A percentile compares a stretch with the other conserved stretches of the same genome.
Evolutionary conservation across 2,888 invertebrate species (phyloP).

Genomic region (Dicranocentrus wangi): DNA sequence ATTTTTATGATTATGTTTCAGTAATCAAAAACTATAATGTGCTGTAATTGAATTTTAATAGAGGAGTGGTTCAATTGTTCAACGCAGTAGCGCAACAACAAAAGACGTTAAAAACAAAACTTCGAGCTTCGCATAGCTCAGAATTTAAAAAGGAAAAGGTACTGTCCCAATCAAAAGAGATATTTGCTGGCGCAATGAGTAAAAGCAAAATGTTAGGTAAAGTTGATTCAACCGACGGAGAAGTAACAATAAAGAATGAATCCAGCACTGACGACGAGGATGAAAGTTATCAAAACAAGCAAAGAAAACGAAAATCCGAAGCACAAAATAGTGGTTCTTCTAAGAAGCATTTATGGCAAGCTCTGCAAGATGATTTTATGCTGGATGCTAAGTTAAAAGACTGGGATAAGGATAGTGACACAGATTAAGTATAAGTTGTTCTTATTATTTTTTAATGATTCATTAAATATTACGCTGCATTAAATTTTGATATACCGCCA

Average conservation of each 20-base stretch:
- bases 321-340: constrained; percentile 17
- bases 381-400: constrained; percentile 76
- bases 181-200: constrained; percentile 73
- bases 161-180: constrained; percentile 73
- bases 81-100: no score
- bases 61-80: no score
- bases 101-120: no score
- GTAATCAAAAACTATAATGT: no score
- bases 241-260: constrained; percentile 60
- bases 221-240: constrained; percentile 15
- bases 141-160: constrained; percentile 75
- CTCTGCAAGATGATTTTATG: constrained; percentile 76
- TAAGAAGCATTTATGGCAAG: constrained; percentile 74
- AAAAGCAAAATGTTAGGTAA: constrained; percentile 43
- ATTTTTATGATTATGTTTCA: no score
- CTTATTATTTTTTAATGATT: no score
- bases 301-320: constrained; percentile 72
- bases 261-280: constrained; percentile 36
- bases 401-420: no score
- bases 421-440: no score
- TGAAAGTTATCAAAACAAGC: constrained; percentile 71
- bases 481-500: no score
- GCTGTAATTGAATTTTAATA: no score
- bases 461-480: no score
- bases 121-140: no score